Evolutionary conservation across 2,797 vertebrate species (phyloP).

Genomic region (Gambusia yucatana): DNA sequence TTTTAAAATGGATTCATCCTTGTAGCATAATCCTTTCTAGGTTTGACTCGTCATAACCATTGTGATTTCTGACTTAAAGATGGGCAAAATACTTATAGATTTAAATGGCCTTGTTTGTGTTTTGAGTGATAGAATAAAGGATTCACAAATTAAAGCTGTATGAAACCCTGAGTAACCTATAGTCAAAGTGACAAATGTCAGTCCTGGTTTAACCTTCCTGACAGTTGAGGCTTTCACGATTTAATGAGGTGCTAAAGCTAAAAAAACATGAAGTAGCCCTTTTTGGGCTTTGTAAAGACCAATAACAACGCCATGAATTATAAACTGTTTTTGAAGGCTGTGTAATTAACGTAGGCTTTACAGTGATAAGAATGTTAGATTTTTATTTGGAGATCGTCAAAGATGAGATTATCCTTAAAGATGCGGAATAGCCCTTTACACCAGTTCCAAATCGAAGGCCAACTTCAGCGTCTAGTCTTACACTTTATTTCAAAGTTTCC

Average conservation of each 20-base stretch:
- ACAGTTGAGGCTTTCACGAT: neutral
- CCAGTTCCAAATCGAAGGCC: neutral
- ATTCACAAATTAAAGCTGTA: neutral
- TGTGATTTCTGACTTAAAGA: neutral
- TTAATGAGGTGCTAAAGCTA: neutral
- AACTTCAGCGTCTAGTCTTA: neutral
- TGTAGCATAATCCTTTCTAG: neutral
- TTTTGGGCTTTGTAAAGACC: neutral
- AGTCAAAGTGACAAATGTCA: neutral
- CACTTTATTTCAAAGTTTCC: conserved; percentile 44
- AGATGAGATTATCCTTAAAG: neutral
- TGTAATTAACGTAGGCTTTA: neutral
- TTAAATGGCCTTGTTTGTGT: neutral
- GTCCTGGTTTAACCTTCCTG: neutral
- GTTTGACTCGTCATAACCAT: neutral
- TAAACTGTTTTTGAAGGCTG: neutral
- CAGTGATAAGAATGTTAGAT: neutral
- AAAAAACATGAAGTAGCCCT: neutral
- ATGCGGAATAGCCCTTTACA: neutral
- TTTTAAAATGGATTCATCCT: neutral
- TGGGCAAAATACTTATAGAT: neutral
- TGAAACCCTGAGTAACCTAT: neutral
- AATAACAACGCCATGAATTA: neutral
- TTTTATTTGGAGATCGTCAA: neutral
- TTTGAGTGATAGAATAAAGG: neutral